Percentiles rank a stretch among this genome's conserved stretches.
These are phyloP conservation scores for Acyrthosiphon pisum DNA, from an alignment of 1,140 invertebrate species.

Conservation along the genomic window DNA sequence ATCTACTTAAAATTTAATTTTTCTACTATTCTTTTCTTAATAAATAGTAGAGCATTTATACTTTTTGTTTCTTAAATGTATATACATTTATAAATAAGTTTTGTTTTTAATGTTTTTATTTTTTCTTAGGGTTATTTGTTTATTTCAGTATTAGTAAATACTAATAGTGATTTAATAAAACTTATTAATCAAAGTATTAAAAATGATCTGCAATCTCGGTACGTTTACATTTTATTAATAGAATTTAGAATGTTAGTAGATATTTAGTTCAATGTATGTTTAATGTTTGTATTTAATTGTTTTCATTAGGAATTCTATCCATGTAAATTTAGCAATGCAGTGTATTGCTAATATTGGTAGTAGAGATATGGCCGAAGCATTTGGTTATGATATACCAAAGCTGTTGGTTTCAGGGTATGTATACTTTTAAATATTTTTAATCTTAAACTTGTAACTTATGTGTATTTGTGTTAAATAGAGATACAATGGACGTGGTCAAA, in stretches of 20 bases:
- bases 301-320: slow-evolving; percentile 86
- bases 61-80: not conserved
- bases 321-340: slow-evolving; percentile 98
- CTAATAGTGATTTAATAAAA: slow-evolving; percentile 98
- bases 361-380: slow-evolving; percentile 99
- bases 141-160: slow-evolving; percentile 99
- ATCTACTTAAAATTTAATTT: not conserved
- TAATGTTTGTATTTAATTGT: not conserved
- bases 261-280: not conserved
- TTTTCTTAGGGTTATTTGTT: slow-evolving; percentile 92
- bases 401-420: slow-evolving; percentile 93
- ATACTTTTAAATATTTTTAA: slow-evolving; percentile 19
- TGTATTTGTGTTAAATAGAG: slow-evolving; percentile 68
- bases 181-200: slow-evolving; percentile 99
- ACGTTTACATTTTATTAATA: slow-evolving; percentile 48
- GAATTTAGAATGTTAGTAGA: not conserved
- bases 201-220: slow-evolving; percentile 91
- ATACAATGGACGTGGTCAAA: slow-evolving; percentile 99
- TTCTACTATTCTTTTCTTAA: not conserved
- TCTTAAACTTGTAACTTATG: not conserved
- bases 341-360: slow-evolving; percentile 99
- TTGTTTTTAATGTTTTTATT: not conserved
- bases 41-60: not conserved
- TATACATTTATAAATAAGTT: not conserved
- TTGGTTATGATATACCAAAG: slow-evolving; percentile 97